phyloP scores from a whole-genome alignment of 2,888 invertebrate genomes.

The Caenorhabditis angaria region DNA sequence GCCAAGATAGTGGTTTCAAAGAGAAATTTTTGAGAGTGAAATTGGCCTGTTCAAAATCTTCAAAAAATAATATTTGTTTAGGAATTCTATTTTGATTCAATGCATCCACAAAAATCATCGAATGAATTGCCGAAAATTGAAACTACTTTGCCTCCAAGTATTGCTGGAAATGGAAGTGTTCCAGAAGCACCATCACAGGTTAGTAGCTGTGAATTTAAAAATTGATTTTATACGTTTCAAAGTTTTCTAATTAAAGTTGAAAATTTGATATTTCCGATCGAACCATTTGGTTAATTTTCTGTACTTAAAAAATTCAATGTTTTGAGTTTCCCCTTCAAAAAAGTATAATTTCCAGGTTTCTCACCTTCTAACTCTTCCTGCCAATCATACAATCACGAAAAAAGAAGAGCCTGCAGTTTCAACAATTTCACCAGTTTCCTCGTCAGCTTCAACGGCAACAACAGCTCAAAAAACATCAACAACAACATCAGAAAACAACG shows the following conservation, averaged over 20 bases:
- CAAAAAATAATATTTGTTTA: constrained; percentile 26
- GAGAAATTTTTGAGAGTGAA: constrained; percentile 9
- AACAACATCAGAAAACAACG: not conserved
- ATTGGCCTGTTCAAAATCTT: not conserved
- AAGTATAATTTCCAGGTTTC: not conserved
- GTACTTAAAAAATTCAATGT: too few species aligned
- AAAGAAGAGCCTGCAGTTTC: not conserved
- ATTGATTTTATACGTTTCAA: too few species aligned
- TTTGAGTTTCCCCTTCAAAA: too few species aligned
- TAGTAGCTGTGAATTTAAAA: not conserved
- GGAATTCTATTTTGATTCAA: constrained; percentile 64
- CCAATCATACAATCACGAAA: not conserved
- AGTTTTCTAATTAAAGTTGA: too few species aligned
- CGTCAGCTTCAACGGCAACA: not conserved
- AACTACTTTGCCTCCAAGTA: not conserved
- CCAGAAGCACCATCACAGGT: constrained; percentile 18
- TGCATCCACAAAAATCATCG: constrained; percentile 30
- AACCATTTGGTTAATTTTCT: too few species aligned
- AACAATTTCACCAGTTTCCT: not conserved
- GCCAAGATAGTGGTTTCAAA: not conserved
- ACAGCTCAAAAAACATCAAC: not conserved
- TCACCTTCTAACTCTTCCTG: not conserved
- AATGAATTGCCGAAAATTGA: not conserved
- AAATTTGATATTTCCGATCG: too few species aligned
- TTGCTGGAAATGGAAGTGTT: not conserved